Base-by-base conservation (phyloP, 2,888 invertebrate genomes). In the Masnerella sp. region DNA sequence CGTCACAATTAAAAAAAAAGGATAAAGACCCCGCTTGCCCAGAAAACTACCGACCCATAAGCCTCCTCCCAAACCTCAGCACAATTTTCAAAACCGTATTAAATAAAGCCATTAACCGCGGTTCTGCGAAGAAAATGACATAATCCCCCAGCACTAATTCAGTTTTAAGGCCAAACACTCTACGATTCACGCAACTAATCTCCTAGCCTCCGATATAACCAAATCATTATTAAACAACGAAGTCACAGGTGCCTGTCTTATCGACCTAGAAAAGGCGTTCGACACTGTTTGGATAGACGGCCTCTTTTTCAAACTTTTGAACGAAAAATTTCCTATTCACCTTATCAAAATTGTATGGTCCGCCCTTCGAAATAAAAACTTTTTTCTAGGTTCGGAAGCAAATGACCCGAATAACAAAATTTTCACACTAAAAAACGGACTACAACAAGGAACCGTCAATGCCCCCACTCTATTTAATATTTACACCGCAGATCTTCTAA, bases 71-170 rank as follows among this genome's bases (percentile, higher is more conserved):
- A 0, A 80, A 79, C 28, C 62, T 81, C 0, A 77, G 81, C 15
- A 80, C 81, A 75, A 17, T 81, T 0, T 79, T 77, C 17, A 81
- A 81, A 75, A 68, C 56, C 0, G 8, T 75, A 0, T 42, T 82
- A 0, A 79, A 78, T 18, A 69, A 76, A n/a, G n/a, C 5, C 1
- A 5, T 1, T 54, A 79, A 4, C 8, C 17, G 0, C 20, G 20
- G 2, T 34, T 36, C 9, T 76, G 77, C n/a, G 30, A 56, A 0
- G 9, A 36, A 0, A 65, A 78, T 1, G 58, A 77, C 0, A 54
- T 80, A 0, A 76, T 82, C 0, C 77, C 79, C 0, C 64, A 80
- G 0, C 8, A 34, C 0, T 81, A 82, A 67, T 82, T 79, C 38
- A 81, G 80, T 0, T 81, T 80, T 22, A 72, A 76, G 11, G 45